Evolutionary conservation across 92 coral and sea anemone genomes (phyloP), one percentile per base, ranked within the genome.

Genomic region (Nematostella vectensis): DNA sequence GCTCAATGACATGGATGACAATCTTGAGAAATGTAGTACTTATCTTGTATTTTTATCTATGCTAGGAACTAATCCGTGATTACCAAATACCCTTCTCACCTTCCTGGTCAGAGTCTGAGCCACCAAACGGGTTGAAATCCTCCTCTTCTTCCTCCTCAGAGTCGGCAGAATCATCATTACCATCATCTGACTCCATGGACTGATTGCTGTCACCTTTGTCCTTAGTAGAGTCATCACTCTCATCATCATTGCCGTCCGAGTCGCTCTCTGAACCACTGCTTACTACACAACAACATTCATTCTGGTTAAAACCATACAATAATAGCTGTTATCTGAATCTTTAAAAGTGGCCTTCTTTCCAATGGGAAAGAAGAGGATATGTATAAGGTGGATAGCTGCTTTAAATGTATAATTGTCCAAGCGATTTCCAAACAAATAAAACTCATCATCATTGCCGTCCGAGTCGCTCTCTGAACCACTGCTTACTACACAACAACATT

Each of bases 241-340:
- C 55, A 27, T 28, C 54, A 11, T 23, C 61, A 15, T 29, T 44
- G 30, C 48, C 69, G 25, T 69, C 87, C 44, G 78, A 68, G 48
- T 65, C 87, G 47, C 94, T 85, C 44, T 82, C 86, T 2, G 94
- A 85, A 15, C 87, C 86, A 66, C 87, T 85, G 60, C 79, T 75
- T 57, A 85, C 94, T 83, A 38, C 44, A 45, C 3, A 54, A 0
- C 37, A 3, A 30, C 18, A 57, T 36, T 15, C 8, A n/a, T n/a
- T n/a, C n/a, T n/a, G n/a, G n/a, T n/a, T n/a, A n/a, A n/a, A n/a
- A n/a, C n/a, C n/a, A n/a, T n/a, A n/a, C n/a, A n/a, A n/a, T n/a
- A n/a, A 11, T 48, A n/a, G n/a, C n/a, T n/a, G n/a, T n/a, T n/a
- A n/a, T n/a, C n/a, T n/a, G n/a, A n/a, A n/a, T n/a, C n/a, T n/a